phyloP scores from a whole-genome alignment of 2,888 invertebrate genomes.

The Heliconius hortense region DNA sequence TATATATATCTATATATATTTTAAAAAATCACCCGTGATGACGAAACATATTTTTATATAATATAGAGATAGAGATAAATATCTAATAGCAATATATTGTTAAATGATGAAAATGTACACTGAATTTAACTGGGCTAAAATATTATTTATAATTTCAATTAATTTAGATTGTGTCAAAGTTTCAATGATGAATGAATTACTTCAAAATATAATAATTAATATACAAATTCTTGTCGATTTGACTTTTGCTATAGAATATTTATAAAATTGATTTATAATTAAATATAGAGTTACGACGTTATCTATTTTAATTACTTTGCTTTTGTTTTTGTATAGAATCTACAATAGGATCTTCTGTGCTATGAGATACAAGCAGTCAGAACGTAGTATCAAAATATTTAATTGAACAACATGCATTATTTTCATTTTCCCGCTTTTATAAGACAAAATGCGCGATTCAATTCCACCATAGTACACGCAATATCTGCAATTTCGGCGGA shows the following conservation, averaged over 20 bases:
- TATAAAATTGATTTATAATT: neutral
- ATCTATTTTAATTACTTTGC: neutral
- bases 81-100: neutral
- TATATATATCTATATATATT: too few relatives aligned
- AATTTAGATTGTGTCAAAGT: neutral
- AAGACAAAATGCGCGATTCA: neutral
- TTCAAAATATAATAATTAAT: neutral
- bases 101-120: neutral
- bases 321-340: neutral
- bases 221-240: neutral
- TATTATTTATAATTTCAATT: neutral
- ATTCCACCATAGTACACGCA: neutral
- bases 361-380: neutral
- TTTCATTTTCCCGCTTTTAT: neutral
- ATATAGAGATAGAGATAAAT: neutral
- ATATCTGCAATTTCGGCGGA: neutral
- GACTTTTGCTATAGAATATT: neutral
- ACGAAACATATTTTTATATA: too few relatives aligned
- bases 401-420: neutral
- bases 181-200: neutral
- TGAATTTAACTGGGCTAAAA: too few relatives aligned
- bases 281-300: neutral
- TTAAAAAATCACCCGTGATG: too few relatives aligned
- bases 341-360: too few relatives aligned
- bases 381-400: neutral